These are phyloP conservation scores for Dicrurus megarhynchus DNA, from an alignment of 2,113 vertebrate species.

Conservation along the genomic window DNA sequence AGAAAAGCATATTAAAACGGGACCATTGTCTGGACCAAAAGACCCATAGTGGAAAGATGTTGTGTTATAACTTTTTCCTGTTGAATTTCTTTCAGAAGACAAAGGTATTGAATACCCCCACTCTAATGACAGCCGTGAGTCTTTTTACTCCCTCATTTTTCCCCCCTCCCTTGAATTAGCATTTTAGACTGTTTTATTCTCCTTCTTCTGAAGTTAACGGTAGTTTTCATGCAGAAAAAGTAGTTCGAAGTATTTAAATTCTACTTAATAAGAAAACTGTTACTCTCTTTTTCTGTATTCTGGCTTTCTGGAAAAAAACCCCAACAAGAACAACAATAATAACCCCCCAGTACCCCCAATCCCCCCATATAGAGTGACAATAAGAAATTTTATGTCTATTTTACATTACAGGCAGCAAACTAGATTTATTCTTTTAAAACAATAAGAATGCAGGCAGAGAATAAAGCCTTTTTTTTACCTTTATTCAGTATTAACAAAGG, in stretches of 20 bases:
- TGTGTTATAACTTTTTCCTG: neutral
- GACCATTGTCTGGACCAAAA: neutral
- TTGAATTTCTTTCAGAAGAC: neutral
- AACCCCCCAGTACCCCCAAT: no score
- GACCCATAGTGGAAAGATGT: neutral
- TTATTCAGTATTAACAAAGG: slow-evolving; percentile 53
- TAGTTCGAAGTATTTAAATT: neutral
- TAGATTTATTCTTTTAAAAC: slow-evolving; percentile 30
- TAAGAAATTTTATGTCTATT: neutral
- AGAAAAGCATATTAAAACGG: neutral
- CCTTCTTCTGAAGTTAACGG: neutral
- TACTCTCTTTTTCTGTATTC: neutral
- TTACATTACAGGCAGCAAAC: neutral
- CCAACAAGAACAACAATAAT: neutral
- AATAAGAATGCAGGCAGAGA: neutral
- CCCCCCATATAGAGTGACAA: neutral
- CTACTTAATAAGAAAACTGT: neutral
- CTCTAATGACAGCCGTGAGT: neutral
- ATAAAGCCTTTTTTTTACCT: neutral
- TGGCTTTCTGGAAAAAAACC: neutral
- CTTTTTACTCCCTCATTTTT: neutral
- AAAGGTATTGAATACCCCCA: neutral
- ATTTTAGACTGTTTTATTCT: neutral
- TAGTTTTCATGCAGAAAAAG: neutral
- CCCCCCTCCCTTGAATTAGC: neutral